Conservation (phyloP, 2,797 vertebrate species). For the Sebastes dallii region DNA sequence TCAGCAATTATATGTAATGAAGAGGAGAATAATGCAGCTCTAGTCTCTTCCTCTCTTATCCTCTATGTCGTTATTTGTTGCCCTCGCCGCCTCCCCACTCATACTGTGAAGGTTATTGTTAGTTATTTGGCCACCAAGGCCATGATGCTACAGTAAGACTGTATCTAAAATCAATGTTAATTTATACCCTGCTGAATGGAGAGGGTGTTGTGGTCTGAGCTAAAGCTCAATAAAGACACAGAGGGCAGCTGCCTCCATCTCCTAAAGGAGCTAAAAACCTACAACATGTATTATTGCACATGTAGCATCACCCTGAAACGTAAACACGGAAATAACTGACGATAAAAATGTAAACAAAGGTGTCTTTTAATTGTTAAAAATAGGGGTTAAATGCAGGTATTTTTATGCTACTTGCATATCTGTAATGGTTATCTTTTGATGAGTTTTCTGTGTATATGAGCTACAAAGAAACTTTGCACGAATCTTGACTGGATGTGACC, state of each 20-base stretch:
- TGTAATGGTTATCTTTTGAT: neutral
- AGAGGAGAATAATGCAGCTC: constrained; percentile 14
- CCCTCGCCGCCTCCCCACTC: constrained; percentile 9
- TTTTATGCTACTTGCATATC: neutral
- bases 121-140: constrained; percentile 58
- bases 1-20: constrained; percentile 22
- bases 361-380: neutral
- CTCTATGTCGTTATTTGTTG: constrained; percentile 21
- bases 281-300: neutral
- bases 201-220: constrained; percentile 27
- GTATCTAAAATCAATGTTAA: constrained; percentile 67
- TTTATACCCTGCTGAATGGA: constrained; percentile 60
- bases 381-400: neutral
- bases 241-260: constrained; percentile 15
- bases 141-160: constrained; percentile 44
- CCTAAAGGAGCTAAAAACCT: neutral
- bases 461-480: neutral
- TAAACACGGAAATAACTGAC: neutral
- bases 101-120: constrained; percentile 52
- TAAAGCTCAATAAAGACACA: constrained; percentile 36
- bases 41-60: neutral
- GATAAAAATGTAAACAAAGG: neutral
- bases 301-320: neutral
- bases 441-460: neutral
- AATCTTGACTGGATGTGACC: neutral